phyloP scores from a whole-genome alignment of 2,113 vertebrate species.

The Plecturocebus donacophilus region DNA sequence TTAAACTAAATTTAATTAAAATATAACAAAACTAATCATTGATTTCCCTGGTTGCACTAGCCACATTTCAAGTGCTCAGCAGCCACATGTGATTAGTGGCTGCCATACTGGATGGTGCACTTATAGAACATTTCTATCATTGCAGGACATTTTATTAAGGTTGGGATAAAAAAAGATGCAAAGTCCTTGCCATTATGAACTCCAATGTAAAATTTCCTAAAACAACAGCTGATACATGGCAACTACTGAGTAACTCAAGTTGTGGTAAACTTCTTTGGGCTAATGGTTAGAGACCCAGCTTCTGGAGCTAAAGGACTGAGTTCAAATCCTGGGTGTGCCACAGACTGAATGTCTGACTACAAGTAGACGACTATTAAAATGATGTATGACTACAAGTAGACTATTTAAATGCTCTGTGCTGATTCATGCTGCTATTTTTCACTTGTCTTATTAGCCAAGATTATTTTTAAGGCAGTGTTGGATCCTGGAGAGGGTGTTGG shows the following conservation, averaged over 20 bases:
- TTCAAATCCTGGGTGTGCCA: neutral
- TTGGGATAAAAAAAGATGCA: neutral
- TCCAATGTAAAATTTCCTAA: neutral
- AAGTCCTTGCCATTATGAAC: neutral
- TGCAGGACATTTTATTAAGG: neutral
- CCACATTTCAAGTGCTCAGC: neutral
- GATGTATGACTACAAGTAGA: neutral
- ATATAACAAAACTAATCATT: neutral
- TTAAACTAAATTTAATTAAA: conserved; percentile 39
- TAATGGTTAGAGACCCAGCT: neutral
- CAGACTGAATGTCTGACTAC: neutral
- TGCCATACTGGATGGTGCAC: neutral
- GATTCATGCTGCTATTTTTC: conserved; percentile 12
- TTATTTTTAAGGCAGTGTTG: conserved; percentile 42
- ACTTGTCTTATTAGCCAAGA: conserved; percentile 19
- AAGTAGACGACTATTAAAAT: neutral
- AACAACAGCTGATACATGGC: neutral
- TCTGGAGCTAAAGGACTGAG: neutral
- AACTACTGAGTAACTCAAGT: neutral
- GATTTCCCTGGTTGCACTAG: neutral
- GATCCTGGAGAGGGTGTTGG: conserved; percentile 2
- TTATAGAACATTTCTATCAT: neutral
- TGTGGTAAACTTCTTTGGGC: neutral
- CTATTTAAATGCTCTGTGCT: neutral
- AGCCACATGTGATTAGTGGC: neutral